Evolutionary conservation across 2,113 vertebrate genomes (phyloP).

Genomic region (Pelmatolapia mariae): DNA sequence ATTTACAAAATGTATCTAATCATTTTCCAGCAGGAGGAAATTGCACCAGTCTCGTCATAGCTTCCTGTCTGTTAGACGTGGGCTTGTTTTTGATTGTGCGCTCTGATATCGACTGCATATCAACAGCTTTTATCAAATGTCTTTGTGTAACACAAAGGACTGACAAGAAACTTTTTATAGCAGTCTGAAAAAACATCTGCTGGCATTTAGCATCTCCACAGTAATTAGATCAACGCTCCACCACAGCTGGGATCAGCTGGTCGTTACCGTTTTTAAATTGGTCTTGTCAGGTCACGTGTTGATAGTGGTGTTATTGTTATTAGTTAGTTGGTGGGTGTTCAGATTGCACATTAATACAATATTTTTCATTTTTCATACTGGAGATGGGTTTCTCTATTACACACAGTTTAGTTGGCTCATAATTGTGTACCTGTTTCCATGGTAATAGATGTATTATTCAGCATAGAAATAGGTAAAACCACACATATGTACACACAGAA

Average conservation of each 20-base stretch:
- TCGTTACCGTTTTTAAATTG: neutral
- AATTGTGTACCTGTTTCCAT: neutral
- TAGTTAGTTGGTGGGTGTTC: neutral
- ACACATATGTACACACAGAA: neutral
- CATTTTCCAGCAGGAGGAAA: neutral
- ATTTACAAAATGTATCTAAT: neutral
- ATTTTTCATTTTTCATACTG: neutral
- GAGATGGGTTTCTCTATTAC: neutral
- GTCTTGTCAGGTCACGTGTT: neutral
- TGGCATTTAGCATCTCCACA: neutral
- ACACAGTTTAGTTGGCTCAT: neutral
- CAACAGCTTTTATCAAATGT: neutral
- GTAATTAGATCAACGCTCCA: neutral
- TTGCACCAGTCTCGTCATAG: neutral
- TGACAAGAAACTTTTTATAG: neutral
- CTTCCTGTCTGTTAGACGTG: neutral
- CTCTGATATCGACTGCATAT: neutral
- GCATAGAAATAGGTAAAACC: neutral
- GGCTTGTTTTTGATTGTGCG: neutral
- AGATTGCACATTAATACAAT: neutral
- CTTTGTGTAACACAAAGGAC: neutral
- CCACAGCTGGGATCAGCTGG: neutral
- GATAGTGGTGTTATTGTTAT: neutral
- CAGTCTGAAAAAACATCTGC: neutral
- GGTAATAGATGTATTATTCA: neutral